These are phyloP conservation scores for Maconellicoccus hirsutus DNA, from an alignment of 1,140 invertebrate species.

Conservation along the genomic window DNA sequence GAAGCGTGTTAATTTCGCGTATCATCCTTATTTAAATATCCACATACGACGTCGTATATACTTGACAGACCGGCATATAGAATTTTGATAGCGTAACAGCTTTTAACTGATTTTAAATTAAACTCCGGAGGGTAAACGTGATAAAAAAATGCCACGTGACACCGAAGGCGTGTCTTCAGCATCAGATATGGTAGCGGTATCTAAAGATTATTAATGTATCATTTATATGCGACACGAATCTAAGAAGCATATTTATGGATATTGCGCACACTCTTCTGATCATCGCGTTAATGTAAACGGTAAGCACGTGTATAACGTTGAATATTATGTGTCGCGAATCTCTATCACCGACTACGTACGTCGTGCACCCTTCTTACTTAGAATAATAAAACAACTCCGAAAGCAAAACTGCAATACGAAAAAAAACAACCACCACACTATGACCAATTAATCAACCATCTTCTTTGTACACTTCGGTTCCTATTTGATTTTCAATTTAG, in stretches of 20 bases:
- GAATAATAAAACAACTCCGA: neutral
- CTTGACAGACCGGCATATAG: neutral
- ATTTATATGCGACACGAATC: constrained; percentile 19
- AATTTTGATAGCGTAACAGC: constrained; percentile 14
- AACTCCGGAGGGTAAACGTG: neutral
- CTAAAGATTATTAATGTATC: constrained; percentile 16
- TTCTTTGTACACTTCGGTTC: neutral
- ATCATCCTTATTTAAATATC: neutral
- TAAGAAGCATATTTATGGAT: constrained; percentile 21
- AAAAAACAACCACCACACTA: neutral
- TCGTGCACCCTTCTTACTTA: neutral
- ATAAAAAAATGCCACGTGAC: constrained; percentile 8
- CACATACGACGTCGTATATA: neutral
- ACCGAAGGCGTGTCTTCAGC: constrained; percentile 12
- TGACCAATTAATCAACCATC: neutral
- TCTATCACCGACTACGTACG: neutral
- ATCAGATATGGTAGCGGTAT: neutral
- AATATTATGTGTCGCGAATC: constrained; percentile 14
- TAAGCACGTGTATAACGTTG: constrained; percentile 12
- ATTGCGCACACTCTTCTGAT: constrained; percentile 15
- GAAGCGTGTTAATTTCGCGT: neutral
- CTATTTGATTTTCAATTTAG: neutral
- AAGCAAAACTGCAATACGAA: neutral
- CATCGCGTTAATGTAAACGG: constrained; percentile 13
- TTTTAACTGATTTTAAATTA: constrained; percentile 3